These are phyloP conservation scores for Stigmatopora argus DNA, from an alignment of 2,113 vertebrate species.

Conservation along the genomic window DNA sequence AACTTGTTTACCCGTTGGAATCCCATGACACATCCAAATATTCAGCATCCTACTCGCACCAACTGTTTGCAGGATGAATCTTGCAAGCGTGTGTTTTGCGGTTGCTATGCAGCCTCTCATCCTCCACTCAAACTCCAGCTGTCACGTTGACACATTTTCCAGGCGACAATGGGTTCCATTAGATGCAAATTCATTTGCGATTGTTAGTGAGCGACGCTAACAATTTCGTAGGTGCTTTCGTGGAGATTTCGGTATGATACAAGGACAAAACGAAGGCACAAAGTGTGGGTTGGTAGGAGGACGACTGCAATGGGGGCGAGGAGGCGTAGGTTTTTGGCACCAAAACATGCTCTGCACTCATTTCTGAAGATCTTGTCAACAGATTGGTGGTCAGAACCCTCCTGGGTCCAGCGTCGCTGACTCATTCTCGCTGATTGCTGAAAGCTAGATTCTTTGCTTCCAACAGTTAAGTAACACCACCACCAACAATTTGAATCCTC, in stretches of 20 bases:
- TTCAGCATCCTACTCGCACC: slow-evolving; percentile 50
- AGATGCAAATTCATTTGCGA: slow-evolving; percentile 9
- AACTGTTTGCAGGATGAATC: slow-evolving; percentile 41
- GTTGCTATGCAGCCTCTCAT: slow-evolving; percentile 64
- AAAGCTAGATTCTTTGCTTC: too few species aligned
- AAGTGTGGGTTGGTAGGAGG: neutral
- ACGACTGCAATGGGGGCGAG: neutral
- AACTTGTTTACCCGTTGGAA: neutral
- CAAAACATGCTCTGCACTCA: neutral
- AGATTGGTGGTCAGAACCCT: neutral
- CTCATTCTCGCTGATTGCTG: too few species aligned
- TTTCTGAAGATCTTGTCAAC: neutral
- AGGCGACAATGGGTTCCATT: neutral
- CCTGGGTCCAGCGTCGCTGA: neutral
- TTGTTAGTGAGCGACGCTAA: neutral
- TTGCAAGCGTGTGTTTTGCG: slow-evolving; percentile 40
- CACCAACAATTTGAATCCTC: too few species aligned
- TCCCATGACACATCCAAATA: slow-evolving; percentile 13
- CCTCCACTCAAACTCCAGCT: slow-evolving; percentile 40
- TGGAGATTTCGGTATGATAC: neutral
- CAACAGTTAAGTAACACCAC: too few species aligned
- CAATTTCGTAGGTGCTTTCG: neutral
- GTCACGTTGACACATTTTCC: slow-evolving; percentile 42
- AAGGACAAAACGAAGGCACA: neutral
- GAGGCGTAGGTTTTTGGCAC: neutral